phyloP scores from a whole-genome alignment of 2,888 invertebrate species.

The Diloba caeruleocephala region DNA sequence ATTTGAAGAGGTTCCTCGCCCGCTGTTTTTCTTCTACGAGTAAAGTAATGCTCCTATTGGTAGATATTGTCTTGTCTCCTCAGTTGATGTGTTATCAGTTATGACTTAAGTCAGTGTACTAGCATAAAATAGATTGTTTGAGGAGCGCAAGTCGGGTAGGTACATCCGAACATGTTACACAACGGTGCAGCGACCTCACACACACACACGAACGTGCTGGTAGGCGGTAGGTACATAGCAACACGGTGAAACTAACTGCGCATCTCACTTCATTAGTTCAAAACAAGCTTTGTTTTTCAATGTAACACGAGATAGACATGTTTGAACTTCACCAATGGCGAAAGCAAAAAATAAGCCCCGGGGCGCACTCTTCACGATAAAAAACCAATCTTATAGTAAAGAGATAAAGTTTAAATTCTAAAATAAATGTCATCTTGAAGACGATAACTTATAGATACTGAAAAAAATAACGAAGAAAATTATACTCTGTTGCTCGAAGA shows the following conservation, averaged over 20 bases:
- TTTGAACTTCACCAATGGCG: conserved; percentile 22
- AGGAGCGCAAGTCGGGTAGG: conserved; percentile 1
- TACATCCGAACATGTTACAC: conserved; percentile 13
- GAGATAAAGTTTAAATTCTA: conserved; percentile 1
- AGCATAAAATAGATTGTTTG: neutral
- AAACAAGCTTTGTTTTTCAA: conserved; percentile 36
- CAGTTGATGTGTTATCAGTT: too few relatives aligned
- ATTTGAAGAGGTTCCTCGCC: conserved; percentile 6
- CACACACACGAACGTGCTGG: conserved; percentile 1
- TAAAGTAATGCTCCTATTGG: neutral
- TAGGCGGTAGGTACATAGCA: conserved; percentile 2
- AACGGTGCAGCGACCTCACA: conserved; percentile 34
- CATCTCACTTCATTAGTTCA: conserved; percentile 29
- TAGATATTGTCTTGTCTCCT: conserved; percentile 1
- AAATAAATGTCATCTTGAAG: neutral
- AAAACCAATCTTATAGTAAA: neutral
- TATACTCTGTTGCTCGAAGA: conserved; percentile 9
- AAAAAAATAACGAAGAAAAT: conserved; percentile 5
- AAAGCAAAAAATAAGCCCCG: conserved; percentile 18
- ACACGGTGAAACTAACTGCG: conserved; percentile 10
- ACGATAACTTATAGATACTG: neutral
- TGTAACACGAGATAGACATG: conserved; percentile 25
- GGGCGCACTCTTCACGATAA: neutral
- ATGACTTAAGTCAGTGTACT: conserved; percentile 2
- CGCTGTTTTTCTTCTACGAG: neutral